Evolutionary conservation across 2,888 invertebrate genomes (phyloP).

Genomic region (Oscheius sp.): DNA sequence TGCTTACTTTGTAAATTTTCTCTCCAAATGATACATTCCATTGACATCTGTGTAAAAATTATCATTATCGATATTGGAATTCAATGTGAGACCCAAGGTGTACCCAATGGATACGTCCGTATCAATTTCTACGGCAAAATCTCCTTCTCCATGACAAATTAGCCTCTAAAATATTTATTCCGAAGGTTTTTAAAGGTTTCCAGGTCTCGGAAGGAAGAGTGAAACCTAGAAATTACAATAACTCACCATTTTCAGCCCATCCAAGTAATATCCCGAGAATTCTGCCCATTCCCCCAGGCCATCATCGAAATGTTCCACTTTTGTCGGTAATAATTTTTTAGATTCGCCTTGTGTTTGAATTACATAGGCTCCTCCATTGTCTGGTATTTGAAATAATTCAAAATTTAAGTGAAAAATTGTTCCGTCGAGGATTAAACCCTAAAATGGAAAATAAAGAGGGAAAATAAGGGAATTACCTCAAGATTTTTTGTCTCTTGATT

Average conservation of each 20-base stretch:
- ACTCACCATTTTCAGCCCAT: too few relatives aligned
- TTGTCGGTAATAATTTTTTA: background rate
- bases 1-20: constrained; percentile 31
- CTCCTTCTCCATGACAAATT: background rate
- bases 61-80: constrained; percentile 14
- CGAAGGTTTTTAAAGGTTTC: background rate
- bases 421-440: constrained; percentile 3
- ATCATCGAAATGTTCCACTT: too few relatives aligned
- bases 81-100: background rate
- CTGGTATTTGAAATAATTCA: background rate
- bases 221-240: too few relatives aligned
- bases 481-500: too few relatives aligned
- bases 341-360: background rate
- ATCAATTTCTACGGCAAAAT: constrained; percentile 3
- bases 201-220: background rate
- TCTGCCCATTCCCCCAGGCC: too few relatives aligned
- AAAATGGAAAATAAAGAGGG: background rate
- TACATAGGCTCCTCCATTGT: constrained; percentile 35
- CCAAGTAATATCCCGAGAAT: too few relatives aligned
- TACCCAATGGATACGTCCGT: background rate
- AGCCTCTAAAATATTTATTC: background rate
- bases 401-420: background rate
- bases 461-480: too few relatives aligned
- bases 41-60: constrained; percentile 56
- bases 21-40: constrained; percentile 51